phyloP scores from a whole-genome alignment of 2,888 invertebrate species.

The Stenurella melanura region DNA sequence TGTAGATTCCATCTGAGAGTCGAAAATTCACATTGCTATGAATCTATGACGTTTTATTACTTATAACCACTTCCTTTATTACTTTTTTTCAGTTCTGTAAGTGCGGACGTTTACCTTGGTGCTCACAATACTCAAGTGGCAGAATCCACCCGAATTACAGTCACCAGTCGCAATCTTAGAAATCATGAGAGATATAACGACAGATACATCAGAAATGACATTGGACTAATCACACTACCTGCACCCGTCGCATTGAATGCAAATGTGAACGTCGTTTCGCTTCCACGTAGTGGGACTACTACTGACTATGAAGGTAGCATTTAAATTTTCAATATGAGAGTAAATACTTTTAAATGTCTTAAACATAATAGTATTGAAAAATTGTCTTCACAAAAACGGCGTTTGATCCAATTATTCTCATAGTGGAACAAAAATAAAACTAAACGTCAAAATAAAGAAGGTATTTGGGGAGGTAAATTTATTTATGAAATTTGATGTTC shows the following conservation, averaged over 20 bases:
- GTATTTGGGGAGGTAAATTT: no score
- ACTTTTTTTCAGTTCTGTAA: neutral
- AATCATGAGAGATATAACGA: constrained; percentile 26
- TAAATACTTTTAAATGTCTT: no score
- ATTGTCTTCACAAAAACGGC: no score
- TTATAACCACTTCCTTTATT: no score
- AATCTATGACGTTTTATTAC: neutral
- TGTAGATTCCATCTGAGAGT: no score
- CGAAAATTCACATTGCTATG: no score
- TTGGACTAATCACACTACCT: neutral
- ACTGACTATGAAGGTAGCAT: neutral
- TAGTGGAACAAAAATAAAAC: no score
- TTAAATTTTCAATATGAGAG: no score
- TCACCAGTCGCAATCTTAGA: constrained; percentile 19
- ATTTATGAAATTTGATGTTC: no score
- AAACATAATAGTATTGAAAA: no score
- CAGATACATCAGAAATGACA: neutral
- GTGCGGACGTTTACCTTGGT: constrained; percentile 10
- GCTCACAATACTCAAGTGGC: constrained; percentile 24
- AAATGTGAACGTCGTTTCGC: neutral
- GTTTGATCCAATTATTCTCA: no score
- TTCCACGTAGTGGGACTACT: neutral
- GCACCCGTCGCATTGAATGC: neutral
- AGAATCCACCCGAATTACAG: constrained; percentile 18
- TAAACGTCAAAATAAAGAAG: no score